A percentile compares a stretch with the other conserved stretches of the same genome.
These are phyloP conservation scores for Mimachlamys varia DNA, from an alignment of 2,888 invertebrate species.

Conservation along the genomic window DNA sequence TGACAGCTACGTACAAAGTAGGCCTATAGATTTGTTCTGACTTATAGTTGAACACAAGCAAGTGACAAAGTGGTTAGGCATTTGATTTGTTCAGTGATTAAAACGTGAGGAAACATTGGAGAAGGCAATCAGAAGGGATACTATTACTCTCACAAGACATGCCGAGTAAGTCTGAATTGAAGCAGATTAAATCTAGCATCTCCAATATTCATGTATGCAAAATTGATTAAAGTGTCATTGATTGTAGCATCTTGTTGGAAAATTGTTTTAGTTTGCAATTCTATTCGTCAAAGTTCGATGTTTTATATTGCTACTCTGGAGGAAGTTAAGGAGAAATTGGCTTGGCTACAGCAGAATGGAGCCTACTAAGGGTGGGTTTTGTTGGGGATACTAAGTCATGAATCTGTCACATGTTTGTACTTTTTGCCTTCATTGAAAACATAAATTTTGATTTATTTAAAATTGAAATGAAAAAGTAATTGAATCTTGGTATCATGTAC, in stretches of 20 bases:
- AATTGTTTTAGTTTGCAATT: not conserved
- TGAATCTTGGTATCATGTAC: no score
- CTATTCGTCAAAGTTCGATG: not conserved
- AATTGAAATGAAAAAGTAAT: not conserved
- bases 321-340: slow-evolving; percentile 1
- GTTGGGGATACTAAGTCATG: not conserved
- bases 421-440: not conserved
- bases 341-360: not conserved
- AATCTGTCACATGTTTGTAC: not conserved
- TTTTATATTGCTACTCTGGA: not conserved
- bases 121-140: not conserved
- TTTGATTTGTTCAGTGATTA: slow-evolving; percentile 7
- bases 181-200: not conserved
- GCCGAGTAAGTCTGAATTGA: not conserved
- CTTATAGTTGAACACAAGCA: not conserved
- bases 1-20: not conserved
- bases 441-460: not conserved
- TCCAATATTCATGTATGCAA: not conserved
- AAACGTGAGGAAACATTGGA: not conserved
- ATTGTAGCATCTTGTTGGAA: slow-evolving; percentile 5
- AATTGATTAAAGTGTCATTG: slow-evolving; percentile 16
- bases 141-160: not conserved
- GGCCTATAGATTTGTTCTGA: not conserved
- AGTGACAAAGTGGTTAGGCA: not conserved
- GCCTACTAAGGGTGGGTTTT: not conserved